Base-by-base conservation (phyloP, 2,888 invertebrate genomes). In the Chloroclysta siterata region DNA sequence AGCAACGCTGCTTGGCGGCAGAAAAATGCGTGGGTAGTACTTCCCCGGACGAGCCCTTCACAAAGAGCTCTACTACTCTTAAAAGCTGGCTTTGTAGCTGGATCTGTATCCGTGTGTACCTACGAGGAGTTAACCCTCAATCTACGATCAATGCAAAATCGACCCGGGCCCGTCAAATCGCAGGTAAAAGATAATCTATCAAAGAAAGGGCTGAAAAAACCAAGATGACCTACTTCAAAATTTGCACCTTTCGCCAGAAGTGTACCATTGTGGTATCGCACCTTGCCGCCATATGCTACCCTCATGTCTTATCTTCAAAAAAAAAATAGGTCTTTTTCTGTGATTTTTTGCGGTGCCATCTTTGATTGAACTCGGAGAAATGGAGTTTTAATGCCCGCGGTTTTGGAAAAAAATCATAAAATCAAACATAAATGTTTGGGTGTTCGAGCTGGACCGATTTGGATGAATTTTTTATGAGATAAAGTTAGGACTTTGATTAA, bases 241-340 rank as follows among this genome's bases (percentile, higher is more conserved):
- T 87, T 86, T 83, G 90, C 91, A 90, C 88, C 91, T 91, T 91
- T 90, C 76, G 71, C 69, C 73, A 75, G 85, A 87, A 88, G 85
- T 89, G 87, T 86, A 88, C 80, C 72, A 79, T 86, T 84, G 80
- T 83, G 68, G 71, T 47, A 63, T 68, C 75, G 65, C 90, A 90
- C 90, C 91, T 92, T 92, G 90, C 82, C 63, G 63, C 73, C 88
- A 88, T 84, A 84, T 89, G 88, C 73, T 72, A 63, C 88, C 89
- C 89, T 87, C 81, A 88, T 89, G 77, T 74, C 73, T 76, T 71
- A 55, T 61, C 60, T 42, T 50, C 52, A n/a, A 22, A 22, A 22
- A 22, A 22, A 3, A 71, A 73, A 78, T 74, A 71, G 72, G 36
- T 52, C 8, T 51, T 51, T 66, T 66, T 66, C 58, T 58, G 28